phyloP scores from a whole-genome alignment of 2,797 vertebrate genomes.

The Pseudochirops corinnae region DNA sequence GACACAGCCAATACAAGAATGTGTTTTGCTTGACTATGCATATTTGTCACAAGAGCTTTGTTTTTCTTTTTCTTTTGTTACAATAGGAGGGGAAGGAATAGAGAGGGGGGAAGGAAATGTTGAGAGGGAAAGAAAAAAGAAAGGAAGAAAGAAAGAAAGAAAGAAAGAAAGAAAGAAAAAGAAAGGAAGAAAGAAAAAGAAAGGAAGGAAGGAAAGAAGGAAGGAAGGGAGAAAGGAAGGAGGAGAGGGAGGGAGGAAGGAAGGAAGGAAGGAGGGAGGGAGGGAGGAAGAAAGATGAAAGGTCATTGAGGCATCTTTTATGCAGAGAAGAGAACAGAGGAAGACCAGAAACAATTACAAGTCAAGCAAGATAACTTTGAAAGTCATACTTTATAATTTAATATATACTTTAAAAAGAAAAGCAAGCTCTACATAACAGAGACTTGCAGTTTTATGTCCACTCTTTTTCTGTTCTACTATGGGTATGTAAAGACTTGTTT shows the following conservation, averaged over 20 bases:
- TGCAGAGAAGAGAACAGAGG: not conserved
- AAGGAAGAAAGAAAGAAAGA: no score
- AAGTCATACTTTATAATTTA: not conserved
- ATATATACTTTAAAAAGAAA: not conserved
- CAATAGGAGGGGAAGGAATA: not conserved
- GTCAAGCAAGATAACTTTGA: not conserved
- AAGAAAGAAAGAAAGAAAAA: no score
- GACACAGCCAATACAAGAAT: not conserved
- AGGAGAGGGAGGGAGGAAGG: no score
- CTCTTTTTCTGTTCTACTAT: not conserved
- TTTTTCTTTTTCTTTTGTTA: not conserved
- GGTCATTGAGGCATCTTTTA: not conserved
- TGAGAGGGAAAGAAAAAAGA: no score
- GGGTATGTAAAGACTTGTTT: not conserved
- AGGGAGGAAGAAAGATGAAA: not conserved
- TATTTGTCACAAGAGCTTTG: not conserved
- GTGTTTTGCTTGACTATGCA: not conserved
- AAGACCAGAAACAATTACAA: not conserved
- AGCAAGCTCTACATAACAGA: not conserved
- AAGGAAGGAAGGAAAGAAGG: no score
- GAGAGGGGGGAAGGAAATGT: no score
- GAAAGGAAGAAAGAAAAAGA: no score
- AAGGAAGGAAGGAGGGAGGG: no score
- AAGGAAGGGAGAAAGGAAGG: no score
- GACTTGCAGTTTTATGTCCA: not conserved